Evolutionary conservation across 2,797 vertebrate genomes (phyloP).

Genomic region (Sebastolobus alascanus): DNA sequence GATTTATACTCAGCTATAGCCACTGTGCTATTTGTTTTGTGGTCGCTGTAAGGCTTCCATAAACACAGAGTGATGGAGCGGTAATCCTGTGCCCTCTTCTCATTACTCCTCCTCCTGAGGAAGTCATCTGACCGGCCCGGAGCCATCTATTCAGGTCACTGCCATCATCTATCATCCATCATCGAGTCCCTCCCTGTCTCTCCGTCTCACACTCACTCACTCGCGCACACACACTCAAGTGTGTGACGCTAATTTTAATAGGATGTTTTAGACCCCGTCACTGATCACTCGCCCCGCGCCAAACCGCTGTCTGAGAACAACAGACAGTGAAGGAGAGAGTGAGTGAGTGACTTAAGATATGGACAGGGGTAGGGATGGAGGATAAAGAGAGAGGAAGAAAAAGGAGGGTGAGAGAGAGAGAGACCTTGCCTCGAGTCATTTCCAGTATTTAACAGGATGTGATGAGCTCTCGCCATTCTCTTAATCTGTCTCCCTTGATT

Average conservation of each 20-base stretch:
- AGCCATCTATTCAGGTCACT: slow-evolving; percentile 77
- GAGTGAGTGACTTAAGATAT: slow-evolving; percentile 35
- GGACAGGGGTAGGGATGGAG: slow-evolving; percentile 5
- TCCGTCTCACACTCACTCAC: slow-evolving; percentile 51
- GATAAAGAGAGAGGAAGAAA: slow-evolving; percentile 34
- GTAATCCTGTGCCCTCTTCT: slow-evolving; percentile 71
- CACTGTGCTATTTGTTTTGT: slow-evolving; percentile 66
- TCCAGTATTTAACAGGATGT: slow-evolving; percentile 91
- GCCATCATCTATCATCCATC: slow-evolving; percentile 78
- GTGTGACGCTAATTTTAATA: slow-evolving; percentile 72
- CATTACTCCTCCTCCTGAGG: slow-evolving; percentile 72
- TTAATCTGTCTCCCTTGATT: slow-evolving; percentile 97
- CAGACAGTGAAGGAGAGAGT: slow-evolving; percentile 40
- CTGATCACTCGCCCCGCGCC: slow-evolving; percentile 68
- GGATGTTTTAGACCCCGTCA: slow-evolving; percentile 75
- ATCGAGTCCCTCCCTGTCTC: slow-evolving; percentile 46
- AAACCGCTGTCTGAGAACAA: slow-evolving; percentile 62
- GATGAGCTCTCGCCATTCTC: slow-evolving; percentile 94
- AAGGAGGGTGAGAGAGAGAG: slow-evolving; percentile 38
- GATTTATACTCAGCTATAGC: slow-evolving; percentile 46
- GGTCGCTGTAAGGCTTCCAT: slow-evolving; percentile 54
- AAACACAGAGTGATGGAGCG: slow-evolving; percentile 72
- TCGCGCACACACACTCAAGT: slow-evolving; percentile 44
- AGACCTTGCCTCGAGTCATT: slow-evolving; percentile 87
- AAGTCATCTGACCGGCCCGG: slow-evolving; percentile 69